Conservation (phyloP, 2,888 invertebrate genomes). For the Machimus rusticus region DNA sequence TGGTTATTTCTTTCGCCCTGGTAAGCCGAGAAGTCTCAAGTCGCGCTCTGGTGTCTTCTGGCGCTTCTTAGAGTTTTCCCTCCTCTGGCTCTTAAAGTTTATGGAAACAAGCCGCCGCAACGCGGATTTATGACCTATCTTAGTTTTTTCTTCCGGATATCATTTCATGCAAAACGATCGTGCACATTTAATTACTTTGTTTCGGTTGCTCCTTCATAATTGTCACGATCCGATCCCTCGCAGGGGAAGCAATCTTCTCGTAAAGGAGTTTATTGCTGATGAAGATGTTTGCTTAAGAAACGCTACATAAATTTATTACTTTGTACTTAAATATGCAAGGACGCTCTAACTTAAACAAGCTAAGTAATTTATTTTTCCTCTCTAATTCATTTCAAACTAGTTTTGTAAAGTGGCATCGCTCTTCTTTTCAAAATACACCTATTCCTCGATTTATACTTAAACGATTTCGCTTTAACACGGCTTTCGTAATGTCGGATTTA, state of each 20-base stretch:
- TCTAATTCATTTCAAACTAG: neutral
- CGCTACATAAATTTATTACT: neutral
- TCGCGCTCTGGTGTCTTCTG: neutral
- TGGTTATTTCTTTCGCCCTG: constrained; percentile 1
- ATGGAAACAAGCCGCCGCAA: neutral
- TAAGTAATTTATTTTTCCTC: neutral
- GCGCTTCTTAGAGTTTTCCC: neutral
- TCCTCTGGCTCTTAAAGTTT: neutral
- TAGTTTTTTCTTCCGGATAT: neutral
- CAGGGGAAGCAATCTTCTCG: neutral
- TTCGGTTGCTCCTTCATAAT: neutral
- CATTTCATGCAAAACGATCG: constrained; percentile 8
- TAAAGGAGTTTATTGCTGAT: neutral
- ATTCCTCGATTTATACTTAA: too few species aligned
- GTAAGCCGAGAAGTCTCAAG: constrained; percentile 18
- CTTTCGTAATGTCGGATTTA: too few species aligned
- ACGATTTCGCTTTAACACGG: too few species aligned
- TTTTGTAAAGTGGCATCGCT: neutral
- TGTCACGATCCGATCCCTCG: neutral
- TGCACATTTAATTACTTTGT: constrained; percentile 29
- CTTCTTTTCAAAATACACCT: too few species aligned
- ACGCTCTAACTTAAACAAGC: neutral
- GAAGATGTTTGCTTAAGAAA: neutral
- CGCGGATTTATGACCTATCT: constrained; percentile 6
- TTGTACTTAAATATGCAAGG: neutral